These are phyloP conservation scores for Noctua pronuba DNA, from an alignment of 2,888 invertebrate species.

Conservation along the genomic window DNA sequence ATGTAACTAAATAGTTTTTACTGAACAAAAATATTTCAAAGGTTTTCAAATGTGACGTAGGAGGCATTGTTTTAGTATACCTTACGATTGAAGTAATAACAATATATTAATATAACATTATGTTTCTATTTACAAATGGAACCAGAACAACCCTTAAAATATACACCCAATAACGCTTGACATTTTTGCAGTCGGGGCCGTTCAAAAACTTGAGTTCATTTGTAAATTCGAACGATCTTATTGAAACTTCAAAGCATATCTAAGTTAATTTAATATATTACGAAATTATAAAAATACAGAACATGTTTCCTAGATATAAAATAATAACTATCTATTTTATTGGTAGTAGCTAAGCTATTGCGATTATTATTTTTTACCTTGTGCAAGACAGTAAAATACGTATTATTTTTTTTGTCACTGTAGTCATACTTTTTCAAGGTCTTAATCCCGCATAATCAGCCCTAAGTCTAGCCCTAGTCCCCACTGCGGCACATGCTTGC, in stretches of 20 bases:
- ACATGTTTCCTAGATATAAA: slow-evolving; percentile 64
- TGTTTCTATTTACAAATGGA: slow-evolving; percentile 58
- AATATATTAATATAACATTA: slow-evolving; percentile 43
- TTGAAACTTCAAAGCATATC: slow-evolving; percentile 69
- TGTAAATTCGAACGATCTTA: slow-evolving; percentile 62
- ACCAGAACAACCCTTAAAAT: slow-evolving; percentile 14
- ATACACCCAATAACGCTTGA: neutral
- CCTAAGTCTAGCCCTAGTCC: neutral
- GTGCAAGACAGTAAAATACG: slow-evolving; percentile 60
- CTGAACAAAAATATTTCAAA: slow-evolving; percentile 69
- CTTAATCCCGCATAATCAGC: neutral
- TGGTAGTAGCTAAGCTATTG: slow-evolving; percentile 70
- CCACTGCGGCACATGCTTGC: neutral
- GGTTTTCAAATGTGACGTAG: slow-evolving; percentile 66
- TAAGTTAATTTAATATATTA: slow-evolving; percentile 67
- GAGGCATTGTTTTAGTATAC: slow-evolving; percentile 64
- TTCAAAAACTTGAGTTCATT: slow-evolving; percentile 48
- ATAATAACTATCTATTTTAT: slow-evolving; percentile 60
- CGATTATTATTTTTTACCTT: slow-evolving; percentile 49
- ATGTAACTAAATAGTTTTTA: slow-evolving; percentile 70
- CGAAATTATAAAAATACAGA: slow-evolving; percentile 55
- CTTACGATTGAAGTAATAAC: slow-evolving; percentile 63
- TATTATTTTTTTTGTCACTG: neutral
- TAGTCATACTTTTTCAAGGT: neutral
- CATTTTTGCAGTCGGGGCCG: slow-evolving; percentile 21